Percentiles rank a stretch among this genome's conserved stretches.
Conservation (phyloP, 2,797 vertebrate genomes). For the Remorina albescens region DNA sequence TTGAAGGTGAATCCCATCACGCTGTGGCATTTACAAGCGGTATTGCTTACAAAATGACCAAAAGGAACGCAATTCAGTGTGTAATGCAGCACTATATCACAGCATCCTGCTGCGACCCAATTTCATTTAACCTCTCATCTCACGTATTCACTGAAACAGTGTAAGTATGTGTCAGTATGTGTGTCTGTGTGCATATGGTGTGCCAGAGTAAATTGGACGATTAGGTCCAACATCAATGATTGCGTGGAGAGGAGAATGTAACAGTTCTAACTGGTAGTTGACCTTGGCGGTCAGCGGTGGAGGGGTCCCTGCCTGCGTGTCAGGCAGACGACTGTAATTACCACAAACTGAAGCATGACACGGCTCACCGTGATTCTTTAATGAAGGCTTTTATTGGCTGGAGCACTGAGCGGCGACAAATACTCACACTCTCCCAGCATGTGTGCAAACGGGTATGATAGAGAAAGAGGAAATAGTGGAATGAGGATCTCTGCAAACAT, state of each 20-base stretch:
- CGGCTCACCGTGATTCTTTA: constrained; percentile 91
- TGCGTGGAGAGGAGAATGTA: constrained; percentile 91
- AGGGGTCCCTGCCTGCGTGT: constrained; percentile 87
- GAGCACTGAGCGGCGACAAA: constrained; percentile 79
- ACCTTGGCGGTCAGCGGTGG: constrained; percentile 92
- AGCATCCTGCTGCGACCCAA: constrained; percentile 88
- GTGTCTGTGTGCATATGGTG: constrained; percentile 77
- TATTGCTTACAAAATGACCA: constrained; percentile 34
- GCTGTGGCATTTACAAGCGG: constrained; percentile 18
- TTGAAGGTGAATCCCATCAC: constrained; percentile 40
- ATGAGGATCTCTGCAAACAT: constrained; percentile 25
- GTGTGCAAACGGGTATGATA: constrained; percentile 44
- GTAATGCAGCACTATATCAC: constrained; percentile 27
- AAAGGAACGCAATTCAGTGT: constrained; percentile 25
- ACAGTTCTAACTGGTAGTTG: constrained; percentile 94
- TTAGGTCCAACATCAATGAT: constrained; percentile 92
- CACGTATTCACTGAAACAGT: constrained; percentile 89
- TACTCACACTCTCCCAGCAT: constrained; percentile 39
- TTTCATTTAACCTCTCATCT: constrained; percentile 93
- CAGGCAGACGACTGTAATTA: constrained; percentile 92
- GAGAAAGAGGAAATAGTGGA: constrained; percentile 36
- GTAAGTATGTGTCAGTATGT: constrained; percentile 24
- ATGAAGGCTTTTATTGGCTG: constrained; percentile 95
- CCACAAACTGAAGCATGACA: constrained; percentile 91
- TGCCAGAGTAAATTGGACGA: constrained; percentile 90